Conservation (phyloP, 1,140 invertebrate species). For the Mylabris phalerata region DNA sequence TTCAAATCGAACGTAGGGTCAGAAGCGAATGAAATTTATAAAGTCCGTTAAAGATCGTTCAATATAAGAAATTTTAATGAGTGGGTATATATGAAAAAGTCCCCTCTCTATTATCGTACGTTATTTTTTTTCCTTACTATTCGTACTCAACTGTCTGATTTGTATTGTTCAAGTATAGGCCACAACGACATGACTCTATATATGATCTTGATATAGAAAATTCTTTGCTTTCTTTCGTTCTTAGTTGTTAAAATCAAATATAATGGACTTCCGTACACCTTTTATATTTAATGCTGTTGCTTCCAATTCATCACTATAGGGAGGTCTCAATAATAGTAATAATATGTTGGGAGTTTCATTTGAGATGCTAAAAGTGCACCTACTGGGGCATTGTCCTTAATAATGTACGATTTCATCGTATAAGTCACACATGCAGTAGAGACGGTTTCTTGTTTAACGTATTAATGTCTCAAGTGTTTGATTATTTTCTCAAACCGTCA, state of each 20-base stretch:
- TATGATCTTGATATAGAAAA: slow-evolving; percentile 25
- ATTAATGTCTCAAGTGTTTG: slow-evolving; percentile 23
- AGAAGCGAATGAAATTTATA: too few relatives aligned
- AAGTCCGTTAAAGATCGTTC: too few relatives aligned
- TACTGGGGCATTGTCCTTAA: slow-evolving; percentile 25
- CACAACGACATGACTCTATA: slow-evolving; percentile 29
- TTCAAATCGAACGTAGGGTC: too few relatives aligned
- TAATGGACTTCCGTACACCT: slow-evolving; percentile 32
- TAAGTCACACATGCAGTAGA: not conserved
- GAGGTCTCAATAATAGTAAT: slow-evolving; percentile 22
- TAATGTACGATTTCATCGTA: too few relatives aligned
- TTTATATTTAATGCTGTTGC: slow-evolving; percentile 10
- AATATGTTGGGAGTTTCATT: slow-evolving; percentile 22
- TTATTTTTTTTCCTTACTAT: too few relatives aligned
- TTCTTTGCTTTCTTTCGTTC: slow-evolving; percentile 20
- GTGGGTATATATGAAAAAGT: too few relatives aligned
- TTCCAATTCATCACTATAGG: slow-evolving; percentile 21
- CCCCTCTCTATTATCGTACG: too few relatives aligned
- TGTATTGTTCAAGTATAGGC: slow-evolving; percentile 13
- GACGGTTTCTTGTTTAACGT: slow-evolving; percentile 25
- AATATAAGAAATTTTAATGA: too few relatives aligned
- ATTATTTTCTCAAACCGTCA: slow-evolving; percentile 7
- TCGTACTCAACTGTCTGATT: too few relatives aligned
- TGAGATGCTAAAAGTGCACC: slow-evolving; percentile 21
- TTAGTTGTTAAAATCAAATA: slow-evolving; percentile 6